These are phyloP conservation scores for Sebastes melanostomus DNA, from an alignment of 2,797 vertebrate genomes.

Conservation along the genomic window DNA sequence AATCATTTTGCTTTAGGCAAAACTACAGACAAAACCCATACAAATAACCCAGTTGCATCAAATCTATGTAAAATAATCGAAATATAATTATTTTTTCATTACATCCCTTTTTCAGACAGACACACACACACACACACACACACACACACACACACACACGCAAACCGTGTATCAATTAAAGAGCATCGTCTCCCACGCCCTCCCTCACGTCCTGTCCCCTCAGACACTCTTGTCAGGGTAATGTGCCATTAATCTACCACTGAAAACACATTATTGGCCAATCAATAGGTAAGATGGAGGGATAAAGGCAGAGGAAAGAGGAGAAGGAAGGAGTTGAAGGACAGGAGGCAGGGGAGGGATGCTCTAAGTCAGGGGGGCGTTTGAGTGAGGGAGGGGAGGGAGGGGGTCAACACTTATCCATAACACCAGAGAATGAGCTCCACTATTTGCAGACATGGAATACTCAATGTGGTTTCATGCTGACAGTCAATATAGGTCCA, in stretches of 20 bases:
- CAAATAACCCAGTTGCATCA: neutral
- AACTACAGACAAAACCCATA: neutral
- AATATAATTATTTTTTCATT: neutral
- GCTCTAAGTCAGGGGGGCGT: slow-evolving; percentile 55
- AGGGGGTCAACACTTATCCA: slow-evolving; percentile 66
- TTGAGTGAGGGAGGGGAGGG: slow-evolving; percentile 22
- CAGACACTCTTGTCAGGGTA: slow-evolving; percentile 78
- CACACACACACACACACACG: neutral
- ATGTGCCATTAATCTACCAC: slow-evolving; percentile 82
- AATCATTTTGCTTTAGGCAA: neutral
- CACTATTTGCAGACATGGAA: slow-evolving; percentile 79
- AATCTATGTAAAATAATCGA: neutral
- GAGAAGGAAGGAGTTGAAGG: slow-evolving; percentile 64
- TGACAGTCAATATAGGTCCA: slow-evolving; percentile 91
- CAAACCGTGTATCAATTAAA: slow-evolving; percentile 70
- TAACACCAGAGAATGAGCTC: slow-evolving; percentile 66
- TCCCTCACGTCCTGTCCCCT: slow-evolving; percentile 75
- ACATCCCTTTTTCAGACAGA: neutral
- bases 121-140: neutral
- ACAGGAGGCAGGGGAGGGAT: slow-evolving; percentile 56
- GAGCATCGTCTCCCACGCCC: slow-evolving; percentile 61
- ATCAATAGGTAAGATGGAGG: slow-evolving; percentile 74
- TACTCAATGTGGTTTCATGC: slow-evolving; percentile 85
- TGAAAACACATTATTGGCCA: slow-evolving; percentile 84
- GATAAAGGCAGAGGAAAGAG: slow-evolving; percentile 70